Percentiles rank a stretch among this genome's conserved stretches.
phyloP scores from a whole-genome alignment of 2,888 invertebrate genomes.

The Epiblema foenella region DNA sequence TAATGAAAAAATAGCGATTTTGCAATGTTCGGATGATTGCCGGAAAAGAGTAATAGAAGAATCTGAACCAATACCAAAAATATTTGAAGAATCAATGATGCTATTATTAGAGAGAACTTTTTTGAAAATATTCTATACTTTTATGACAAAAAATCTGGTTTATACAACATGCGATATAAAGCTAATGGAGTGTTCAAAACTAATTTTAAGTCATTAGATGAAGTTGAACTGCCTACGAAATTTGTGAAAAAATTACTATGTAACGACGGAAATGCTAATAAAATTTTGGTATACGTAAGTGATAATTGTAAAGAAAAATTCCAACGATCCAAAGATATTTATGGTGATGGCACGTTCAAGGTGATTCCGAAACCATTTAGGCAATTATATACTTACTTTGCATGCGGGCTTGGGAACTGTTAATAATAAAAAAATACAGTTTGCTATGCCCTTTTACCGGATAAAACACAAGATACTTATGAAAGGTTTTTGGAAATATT shows the following conservation, averaged over 20 bases:
- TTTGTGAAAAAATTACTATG: background rate
- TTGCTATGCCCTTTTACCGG: background rate
- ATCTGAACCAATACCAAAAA: constrained; percentile 3
- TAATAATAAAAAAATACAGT: background rate
- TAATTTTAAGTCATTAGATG: background rate
- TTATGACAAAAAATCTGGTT: constrained; percentile 2
- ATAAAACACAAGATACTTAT: background rate
- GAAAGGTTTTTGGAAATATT: background rate
- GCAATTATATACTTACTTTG: constrained; percentile 13
- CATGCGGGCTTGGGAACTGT: constrained; percentile 6
- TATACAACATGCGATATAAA: constrained; percentile 4
- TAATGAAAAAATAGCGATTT: constrained; percentile 4
- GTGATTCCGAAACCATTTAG: constrained; percentile 5
- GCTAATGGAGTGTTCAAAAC: background rate
- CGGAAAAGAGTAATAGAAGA: constrained; percentile 7
- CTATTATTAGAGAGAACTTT: constrained; percentile 6
- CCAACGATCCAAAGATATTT: background rate
- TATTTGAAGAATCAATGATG: constrained; percentile 5
- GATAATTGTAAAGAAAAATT: constrained; percentile 1
- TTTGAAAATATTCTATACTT: constrained; percentile 9
- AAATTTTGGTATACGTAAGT: constrained; percentile 9
- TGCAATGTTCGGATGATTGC: constrained; percentile 1
- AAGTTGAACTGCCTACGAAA: constrained; percentile 8
- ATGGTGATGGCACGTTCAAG: constrained; percentile 7
- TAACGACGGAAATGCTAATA: constrained; percentile 2